Base-by-base conservation (phyloP, 2,113 vertebrate genomes). In the Dipodomys ordii region DNA sequence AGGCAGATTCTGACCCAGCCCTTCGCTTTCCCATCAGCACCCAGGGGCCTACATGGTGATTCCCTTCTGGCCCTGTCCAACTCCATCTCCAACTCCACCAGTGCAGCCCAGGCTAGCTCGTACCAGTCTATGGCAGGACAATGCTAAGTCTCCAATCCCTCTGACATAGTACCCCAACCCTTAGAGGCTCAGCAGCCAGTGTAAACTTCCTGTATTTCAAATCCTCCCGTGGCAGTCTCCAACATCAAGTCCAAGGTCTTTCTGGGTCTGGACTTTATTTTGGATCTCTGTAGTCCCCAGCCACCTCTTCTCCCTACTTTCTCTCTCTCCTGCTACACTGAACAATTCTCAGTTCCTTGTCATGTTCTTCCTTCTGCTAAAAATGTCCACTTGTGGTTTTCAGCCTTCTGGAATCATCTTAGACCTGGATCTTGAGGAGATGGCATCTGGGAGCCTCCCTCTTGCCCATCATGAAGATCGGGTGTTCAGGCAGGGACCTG, bases 221-320 rank as follows among this genome's bases (percentile, higher is more conserved):
- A n/a, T 82, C 60, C 35, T 78, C n/a, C 57, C 35, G 35, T 3
- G 73, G 78, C 9, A 64, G 71, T 60, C 67, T 64, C 84, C 15
- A 64, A 85, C 79, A 86, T 71, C 71, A 84, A 94, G 67, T 68
- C 60, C 46, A 44, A 90, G 64, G 72, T 13, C 64, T 60, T 82
- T 49, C 4, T 4, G 65, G 69, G 62, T 67, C 72, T 46, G 44
- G 78, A 71, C 73, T 25, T 28, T 25, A n/a, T 16, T 13, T n/a
- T 22, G 27, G 80, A 69, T 18, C 6, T 27, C n/a, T 30, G 16
- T 1, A 35, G 73, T 19, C 44, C 30, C 46, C 46, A 84, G 53
- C 60, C 39, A 28, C 4, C 53, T 72, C 32, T 22, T 79, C 10
- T 28, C 25, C 35, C n/a, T 19, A 22, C 39, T 27, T 44, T 62